A percentile compares a stretch with the other conserved stretches of the same genome.
phyloP scores from a whole-genome alignment of 1,140 invertebrate species.

The Cherax destructor region DNA sequence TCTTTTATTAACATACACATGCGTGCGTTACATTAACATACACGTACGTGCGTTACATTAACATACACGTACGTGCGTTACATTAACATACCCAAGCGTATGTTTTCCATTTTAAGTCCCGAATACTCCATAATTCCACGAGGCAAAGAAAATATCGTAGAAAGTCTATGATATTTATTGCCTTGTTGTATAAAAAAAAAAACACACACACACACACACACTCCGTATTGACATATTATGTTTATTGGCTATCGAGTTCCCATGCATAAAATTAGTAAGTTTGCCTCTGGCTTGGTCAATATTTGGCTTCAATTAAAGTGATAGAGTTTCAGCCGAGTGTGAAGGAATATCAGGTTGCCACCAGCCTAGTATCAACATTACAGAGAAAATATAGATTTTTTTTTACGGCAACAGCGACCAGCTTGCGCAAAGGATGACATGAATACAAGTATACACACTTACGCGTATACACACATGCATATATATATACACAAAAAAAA shows the following conservation, averaged over 20 bases:
- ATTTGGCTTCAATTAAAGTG: neutral
- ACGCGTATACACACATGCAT: neutral
- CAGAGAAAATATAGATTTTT: no score
- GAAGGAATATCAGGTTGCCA: neutral
- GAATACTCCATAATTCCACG: neutral
- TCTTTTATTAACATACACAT: no score
- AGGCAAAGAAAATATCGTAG: neutral
- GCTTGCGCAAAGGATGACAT: neutral
- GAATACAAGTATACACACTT: neutral
- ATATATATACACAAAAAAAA: neutral
- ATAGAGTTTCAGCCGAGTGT: neutral
- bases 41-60: no score
- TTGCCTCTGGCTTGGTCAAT: neutral
- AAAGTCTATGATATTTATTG: neutral
- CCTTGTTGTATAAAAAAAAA: neutral
- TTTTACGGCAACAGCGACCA: no score
- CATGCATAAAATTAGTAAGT: neutral
- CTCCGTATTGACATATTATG: neutral
- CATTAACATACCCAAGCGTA: neutral
- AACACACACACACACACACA: no score
- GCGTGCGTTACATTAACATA: no score
- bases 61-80: no score
- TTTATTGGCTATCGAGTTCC: neutral
- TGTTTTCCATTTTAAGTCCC: neutral
- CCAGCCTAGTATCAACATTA: no score